Evolutionary conservation across 2,797 vertebrate species (phyloP).

Genomic region (Tokudaia tokunoshimensis): DNA sequence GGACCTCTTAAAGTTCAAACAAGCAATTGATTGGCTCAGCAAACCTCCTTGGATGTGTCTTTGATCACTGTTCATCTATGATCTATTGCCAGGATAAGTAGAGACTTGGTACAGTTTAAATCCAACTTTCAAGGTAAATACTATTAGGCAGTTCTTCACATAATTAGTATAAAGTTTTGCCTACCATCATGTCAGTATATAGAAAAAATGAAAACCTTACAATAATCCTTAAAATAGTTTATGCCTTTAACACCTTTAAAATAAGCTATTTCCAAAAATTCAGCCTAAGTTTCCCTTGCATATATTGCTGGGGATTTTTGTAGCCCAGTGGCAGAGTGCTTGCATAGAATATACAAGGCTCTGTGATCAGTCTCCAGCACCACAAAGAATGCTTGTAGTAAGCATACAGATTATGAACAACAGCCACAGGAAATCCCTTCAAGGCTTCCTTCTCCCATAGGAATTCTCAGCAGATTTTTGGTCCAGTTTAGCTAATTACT

Average conservation of each 20-base stretch:
- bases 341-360: neutral
- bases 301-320: no score
- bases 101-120: neutral
- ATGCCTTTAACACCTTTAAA: neutral
- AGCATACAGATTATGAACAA: neutral
- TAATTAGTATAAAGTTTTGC: neutral
- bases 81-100: neutral
- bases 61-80: neutral
- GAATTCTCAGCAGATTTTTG: neutral
- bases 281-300: neutral
- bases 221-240: neutral
- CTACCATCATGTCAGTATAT: constrained; percentile 34
- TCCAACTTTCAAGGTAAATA: neutral
- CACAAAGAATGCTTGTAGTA: neutral
- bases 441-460: neutral
- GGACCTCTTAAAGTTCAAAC: neutral
- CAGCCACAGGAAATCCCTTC: neutral
- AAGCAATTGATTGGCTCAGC: neutral
- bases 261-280: neutral
- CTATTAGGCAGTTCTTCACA: neutral
- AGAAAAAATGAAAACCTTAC: neutral
- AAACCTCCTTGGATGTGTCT: neutral
- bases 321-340: neutral
- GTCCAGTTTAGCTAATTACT: neutral
- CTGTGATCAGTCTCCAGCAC: neutral